phyloP scores from a whole-genome alignment of 1,140 invertebrate species.

The Zaprionus nigranus region DNA sequence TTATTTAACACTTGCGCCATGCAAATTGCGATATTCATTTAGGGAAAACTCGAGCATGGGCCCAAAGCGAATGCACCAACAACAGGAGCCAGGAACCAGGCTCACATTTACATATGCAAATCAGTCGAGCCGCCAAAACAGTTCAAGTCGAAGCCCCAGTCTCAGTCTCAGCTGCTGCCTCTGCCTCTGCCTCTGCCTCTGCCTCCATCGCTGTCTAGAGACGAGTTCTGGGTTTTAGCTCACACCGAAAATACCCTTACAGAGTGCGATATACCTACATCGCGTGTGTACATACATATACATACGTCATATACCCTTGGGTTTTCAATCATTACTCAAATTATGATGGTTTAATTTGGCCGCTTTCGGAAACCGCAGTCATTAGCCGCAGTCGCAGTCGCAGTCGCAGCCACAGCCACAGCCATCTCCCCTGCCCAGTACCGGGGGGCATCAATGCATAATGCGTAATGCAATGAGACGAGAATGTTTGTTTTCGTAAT shows the following conservation, averaged over 20 bases:
- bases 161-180: not conserved
- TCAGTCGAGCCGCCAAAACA: conserved; percentile 32
- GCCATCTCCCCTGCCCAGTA: not conserved
- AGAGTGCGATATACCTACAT: conserved; percentile 9
- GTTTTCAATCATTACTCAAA: conserved; percentile 82
- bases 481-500: conserved; percentile 68
- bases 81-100: conserved; percentile 11
- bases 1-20: conserved; percentile 77
- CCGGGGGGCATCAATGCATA: conserved; percentile 53
- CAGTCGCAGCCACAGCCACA: not conserved
- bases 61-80: conserved; percentile 12
- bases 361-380: conserved; percentile 67
- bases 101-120: conserved; percentile 56
- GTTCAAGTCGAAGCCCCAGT: not conserved
- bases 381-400: conserved; percentile 60
- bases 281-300: not conserved
- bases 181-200: not conserved
- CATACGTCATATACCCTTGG: conserved; percentile 64
- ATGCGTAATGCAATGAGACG: conserved; percentile 67
- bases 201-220: not conserved
- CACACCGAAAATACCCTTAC: conserved; percentile 39
- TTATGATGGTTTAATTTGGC: conserved; percentile 78
- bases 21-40: conserved; percentile 77
- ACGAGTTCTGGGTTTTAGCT: conserved; percentile 14
- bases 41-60: conserved; percentile 49